These are phyloP conservation scores for Porites australiensis DNA, from an alignment of 64 coral and sea anemone species.

Conservation along the genomic window DNA sequence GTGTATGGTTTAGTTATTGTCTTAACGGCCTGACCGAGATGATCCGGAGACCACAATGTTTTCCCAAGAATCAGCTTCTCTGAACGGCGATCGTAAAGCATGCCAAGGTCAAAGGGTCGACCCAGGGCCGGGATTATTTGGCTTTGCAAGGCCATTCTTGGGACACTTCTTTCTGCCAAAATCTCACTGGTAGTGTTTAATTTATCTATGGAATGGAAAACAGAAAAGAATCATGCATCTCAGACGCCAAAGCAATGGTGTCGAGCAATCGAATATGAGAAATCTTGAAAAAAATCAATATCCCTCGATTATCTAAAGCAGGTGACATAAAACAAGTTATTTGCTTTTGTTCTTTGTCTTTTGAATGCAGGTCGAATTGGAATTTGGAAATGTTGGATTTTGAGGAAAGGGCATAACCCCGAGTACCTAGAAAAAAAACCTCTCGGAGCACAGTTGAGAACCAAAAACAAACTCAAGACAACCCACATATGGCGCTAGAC, in stretches of 20 bases:
- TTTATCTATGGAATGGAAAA: not conserved
- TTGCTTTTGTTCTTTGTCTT: not conserved
- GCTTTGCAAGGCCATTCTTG: not conserved
- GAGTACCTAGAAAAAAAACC: too few relatives aligned
- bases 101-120: conserved; percentile 65
- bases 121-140: conserved; percentile 60
- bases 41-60: conserved; percentile 53
- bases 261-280: not conserved
- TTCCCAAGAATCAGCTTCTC: conserved; percentile 42
- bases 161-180: not conserved
- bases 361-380: too few relatives aligned
- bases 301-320: not conserved
- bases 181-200: not conserved
- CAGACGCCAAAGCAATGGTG: not conserved
- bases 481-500: too few relatives aligned
- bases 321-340: not conserved
- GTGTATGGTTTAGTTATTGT: conserved; percentile 8
- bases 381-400: too few relatives aligned
- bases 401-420: too few relatives aligned
- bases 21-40: not conserved
- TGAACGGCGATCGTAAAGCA: conserved; percentile 71
- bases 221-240: not conserved
- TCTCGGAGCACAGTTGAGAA: too few relatives aligned
- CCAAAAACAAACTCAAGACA: too few relatives aligned
- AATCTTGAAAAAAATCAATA: not conserved